Conservation (phyloP, 2,888 invertebrate genomes). For the Diploptera punctata region DNA sequence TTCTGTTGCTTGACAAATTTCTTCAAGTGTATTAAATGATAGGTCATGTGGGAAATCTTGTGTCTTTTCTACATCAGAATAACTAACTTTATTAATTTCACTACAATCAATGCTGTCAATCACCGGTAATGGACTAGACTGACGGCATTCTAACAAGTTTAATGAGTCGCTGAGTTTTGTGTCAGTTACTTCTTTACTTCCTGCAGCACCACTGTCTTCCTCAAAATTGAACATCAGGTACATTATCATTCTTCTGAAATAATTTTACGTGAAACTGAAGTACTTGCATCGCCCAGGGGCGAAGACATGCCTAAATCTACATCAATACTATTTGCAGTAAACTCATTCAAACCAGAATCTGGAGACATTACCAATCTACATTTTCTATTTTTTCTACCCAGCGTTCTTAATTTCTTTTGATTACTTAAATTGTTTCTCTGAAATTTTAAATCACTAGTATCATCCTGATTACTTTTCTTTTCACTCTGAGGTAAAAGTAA, state of each 20-base stretch:
- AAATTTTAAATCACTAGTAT: too few species aligned
- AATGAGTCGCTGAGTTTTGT: not conserved
- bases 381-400: too few species aligned
- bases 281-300: not conserved
- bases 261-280: not conserved
- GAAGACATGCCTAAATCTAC: not conserved
- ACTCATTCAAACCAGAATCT: conserved; percentile 13
- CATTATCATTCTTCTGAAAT: too few species aligned
- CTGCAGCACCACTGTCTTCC: conserved; percentile 4
- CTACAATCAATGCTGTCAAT: too few species aligned
- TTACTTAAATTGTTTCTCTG: not conserved
- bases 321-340: not conserved
- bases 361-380: not conserved
- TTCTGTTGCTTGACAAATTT: conserved; percentile 35
- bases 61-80: not conserved
- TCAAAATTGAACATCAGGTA: not conserved
- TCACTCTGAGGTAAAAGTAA: too few species aligned
- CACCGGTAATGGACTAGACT: not conserved
- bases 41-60: conserved; percentile 35
- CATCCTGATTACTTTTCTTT: not conserved
- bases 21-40: conserved; percentile 35
- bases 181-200: not conserved
- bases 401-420: not conserved
- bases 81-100: too few species aligned
- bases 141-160: not conserved